A percentile compares a stretch with the other conserved stretches of the same genome.
phyloP scores from a whole-genome alignment of 2,888 invertebrate species.

The Dolomedes plantarius region DNA sequence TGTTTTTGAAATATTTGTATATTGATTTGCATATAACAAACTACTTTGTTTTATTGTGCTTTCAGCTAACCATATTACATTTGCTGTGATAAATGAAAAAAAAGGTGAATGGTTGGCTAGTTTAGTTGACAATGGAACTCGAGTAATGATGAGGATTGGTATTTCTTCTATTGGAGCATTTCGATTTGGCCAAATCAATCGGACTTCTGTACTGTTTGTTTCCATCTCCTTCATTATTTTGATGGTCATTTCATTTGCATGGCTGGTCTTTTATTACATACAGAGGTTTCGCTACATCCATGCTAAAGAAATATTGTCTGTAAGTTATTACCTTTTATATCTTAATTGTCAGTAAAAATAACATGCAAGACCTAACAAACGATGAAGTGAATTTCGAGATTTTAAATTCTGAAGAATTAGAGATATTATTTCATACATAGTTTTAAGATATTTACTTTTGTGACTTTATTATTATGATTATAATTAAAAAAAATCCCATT shows the following conservation, averaged over 20 bases:
- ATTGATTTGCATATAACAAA: too few relatives aligned
- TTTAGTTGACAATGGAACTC: slow-evolving; percentile 83
- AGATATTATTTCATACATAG: too few relatives aligned
- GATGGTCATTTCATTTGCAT: slow-evolving; percentile 95
- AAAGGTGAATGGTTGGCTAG: slow-evolving; percentile 85
- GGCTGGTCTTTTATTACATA: slow-evolving; percentile 97
- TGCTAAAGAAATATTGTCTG: slow-evolving; percentile 94
- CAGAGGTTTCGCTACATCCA: slow-evolving; percentile 95
- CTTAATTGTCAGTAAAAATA: too few relatives aligned
- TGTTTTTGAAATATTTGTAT: too few relatives aligned
- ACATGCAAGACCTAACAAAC: too few relatives aligned
- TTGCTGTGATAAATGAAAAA: slow-evolving; percentile 87
- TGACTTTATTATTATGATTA: too few relatives aligned
- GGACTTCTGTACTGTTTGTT: slow-evolving; percentile 94
- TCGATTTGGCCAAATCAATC: slow-evolving; percentile 83
- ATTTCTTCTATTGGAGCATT: slow-evolving; percentile 82
- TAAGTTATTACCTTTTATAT: too few relatives aligned
- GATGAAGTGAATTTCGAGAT: too few relatives aligned
- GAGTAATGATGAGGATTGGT: slow-evolving; percentile 83
- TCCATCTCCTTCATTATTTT: slow-evolving; percentile 96
- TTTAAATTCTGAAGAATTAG: too few relatives aligned
- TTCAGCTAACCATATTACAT: slow-evolving; percentile 84
- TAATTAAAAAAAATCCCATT: too few relatives aligned
- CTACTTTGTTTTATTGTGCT: slow-evolving; percentile 65
- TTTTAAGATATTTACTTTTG: too few relatives aligned